Base-by-base conservation (phyloP, 2,888 invertebrate species). In the Tryphoninae sp. region DNA sequence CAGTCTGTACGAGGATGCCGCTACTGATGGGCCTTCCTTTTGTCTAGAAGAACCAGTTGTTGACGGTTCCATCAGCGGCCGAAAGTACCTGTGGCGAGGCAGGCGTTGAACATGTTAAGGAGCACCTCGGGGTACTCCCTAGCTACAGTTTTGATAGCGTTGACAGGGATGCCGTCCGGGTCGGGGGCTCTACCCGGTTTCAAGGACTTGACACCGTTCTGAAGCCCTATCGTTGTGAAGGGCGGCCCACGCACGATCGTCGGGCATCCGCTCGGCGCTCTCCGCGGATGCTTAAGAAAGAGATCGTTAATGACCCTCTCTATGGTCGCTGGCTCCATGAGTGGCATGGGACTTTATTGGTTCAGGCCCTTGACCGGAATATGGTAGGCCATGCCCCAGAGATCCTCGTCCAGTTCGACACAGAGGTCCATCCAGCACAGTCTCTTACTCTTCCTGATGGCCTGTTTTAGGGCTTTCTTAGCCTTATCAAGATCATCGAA, bases 11-110 rank as follows among this genome's bases (percentile, higher is more conserved):
- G 49, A 64, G 0, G 64, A 64, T 23, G 84, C 53, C 13, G 72
- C 73, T 16, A 72, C 23, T 22, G 75, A 69, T 19, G 77, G 58
- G 19, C 84, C 58, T 82, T 83, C 11, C 82, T 80, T 68, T 85
- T 84, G 55, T 78, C 73, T 33, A 85, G 73, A 2, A 83, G 72
- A 13, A 82, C 82, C 22, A 83, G 61, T 42, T 71, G 42, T 42
- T 74, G 74, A 7, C 59, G 77, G 59, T 84, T 83, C 80, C 81
- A 83, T 4, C 58, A 22, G 19, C 19, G 55, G 67, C 58, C 40
- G 45, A 83, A 75, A 8, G 33, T 40, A 26, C 84, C 82, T 13
- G 62, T 61, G 26, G 4, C 19, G 4, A 83, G 75, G 65, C 75
- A 78, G 1, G 64, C 45, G n/a, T 73, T 80, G 33, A 62, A 73